phyloP scores from a whole-genome alignment of 1,140 invertebrate genomes.

The Panagrolaimus sp. region DNA sequence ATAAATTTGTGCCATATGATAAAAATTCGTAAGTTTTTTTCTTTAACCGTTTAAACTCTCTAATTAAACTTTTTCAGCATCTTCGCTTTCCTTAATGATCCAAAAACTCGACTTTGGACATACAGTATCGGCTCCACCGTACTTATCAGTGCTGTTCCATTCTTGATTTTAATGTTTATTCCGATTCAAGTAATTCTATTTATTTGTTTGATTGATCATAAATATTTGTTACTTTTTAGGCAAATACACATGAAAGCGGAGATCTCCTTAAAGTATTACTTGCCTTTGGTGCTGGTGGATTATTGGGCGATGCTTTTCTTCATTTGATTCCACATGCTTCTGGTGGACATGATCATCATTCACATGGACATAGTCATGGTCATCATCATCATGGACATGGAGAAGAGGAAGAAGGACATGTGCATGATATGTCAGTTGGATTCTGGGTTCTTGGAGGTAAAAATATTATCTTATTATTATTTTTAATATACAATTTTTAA shows the following conservation, averaged over 20 bases:
- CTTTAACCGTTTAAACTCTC: not conserved
- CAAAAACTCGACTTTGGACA: constrained; percentile 38
- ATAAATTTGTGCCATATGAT: constrained; percentile 6
- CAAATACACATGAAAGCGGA: constrained; percentile 29
- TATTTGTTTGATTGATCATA: constrained; percentile 62
- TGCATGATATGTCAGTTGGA: constrained; percentile 47
- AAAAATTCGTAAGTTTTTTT: not conserved
- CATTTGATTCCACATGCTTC: constrained; percentile 92
- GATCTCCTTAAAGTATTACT: constrained; percentile 74
- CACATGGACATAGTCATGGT: constrained; percentile 64
- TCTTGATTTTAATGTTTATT: constrained; percentile 85
- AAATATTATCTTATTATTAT: too few species aligned
- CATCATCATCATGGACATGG: constrained; percentile 60
- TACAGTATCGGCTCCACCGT: constrained; percentile 47
- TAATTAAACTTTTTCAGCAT: constrained; percentile 25
- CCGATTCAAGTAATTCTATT: constrained; percentile 73
- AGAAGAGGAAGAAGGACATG: constrained; percentile 38
- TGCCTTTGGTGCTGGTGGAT: constrained; percentile 86
- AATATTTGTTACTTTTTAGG: constrained; percentile 20
- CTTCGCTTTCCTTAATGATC: constrained; percentile 43
- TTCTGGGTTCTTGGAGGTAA: constrained; percentile 40
- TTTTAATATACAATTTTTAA: constrained; percentile 19
- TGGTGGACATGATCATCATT: constrained; percentile 63
- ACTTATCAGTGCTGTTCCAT: constrained; percentile 65
- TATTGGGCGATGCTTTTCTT: constrained; percentile 89